Base-by-base conservation (phyloP, 2,888 invertebrate species). In the Augochlorella aurata region DNA sequence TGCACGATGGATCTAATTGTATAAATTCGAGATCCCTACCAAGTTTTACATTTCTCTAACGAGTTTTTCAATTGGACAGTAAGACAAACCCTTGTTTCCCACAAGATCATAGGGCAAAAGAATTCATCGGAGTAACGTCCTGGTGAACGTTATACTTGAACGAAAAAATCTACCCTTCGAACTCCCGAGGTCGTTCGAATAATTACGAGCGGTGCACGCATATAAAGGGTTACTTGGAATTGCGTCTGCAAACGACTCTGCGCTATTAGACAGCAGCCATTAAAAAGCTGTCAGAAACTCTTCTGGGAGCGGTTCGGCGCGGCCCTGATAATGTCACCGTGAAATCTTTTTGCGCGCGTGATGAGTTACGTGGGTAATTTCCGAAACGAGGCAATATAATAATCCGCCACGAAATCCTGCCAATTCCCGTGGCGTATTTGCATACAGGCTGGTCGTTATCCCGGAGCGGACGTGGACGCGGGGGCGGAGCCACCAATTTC, bases 401-500 rank as follows among this genome's bases (percentile, higher is more conserved):
- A 79, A 87, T 79, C 83, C 63, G 77, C 72, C 67, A 69, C 76
- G 85, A 85, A 79, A 61, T 69, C 49, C 63, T 9, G 58, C 71
- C 69, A 21, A 68, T 82, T 82, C 77, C 47, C 75, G 74, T 54
- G 29, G 72, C 67, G 73, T 66, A 88, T 88, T 88, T 88, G 88
- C 87, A 88, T 88, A 86, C 77, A 77, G 67, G 75, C 74, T 66
- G 77, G 85, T 88, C 85, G 87, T 88, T 88, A 88, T 86, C 75
- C 82, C 47, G 12, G 49, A 70, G 47, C 77, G 74, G 58, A 66
- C 76, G 54, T 70, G 74, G 54, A 68, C 76, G 87, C 88, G 88
- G 81, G 85, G 86, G 87, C 87, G 87, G 87, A 85, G 88, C 82
- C 68, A 72, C 84, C 85, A 87, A 87, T 87, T 87, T 87, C 49